A percentile compares a stretch with the other conserved stretches of the same genome.
Evolutionary conservation across 1,140 invertebrate genomes (phyloP).

Genomic region (Cheumatopsyche charites): DNA sequence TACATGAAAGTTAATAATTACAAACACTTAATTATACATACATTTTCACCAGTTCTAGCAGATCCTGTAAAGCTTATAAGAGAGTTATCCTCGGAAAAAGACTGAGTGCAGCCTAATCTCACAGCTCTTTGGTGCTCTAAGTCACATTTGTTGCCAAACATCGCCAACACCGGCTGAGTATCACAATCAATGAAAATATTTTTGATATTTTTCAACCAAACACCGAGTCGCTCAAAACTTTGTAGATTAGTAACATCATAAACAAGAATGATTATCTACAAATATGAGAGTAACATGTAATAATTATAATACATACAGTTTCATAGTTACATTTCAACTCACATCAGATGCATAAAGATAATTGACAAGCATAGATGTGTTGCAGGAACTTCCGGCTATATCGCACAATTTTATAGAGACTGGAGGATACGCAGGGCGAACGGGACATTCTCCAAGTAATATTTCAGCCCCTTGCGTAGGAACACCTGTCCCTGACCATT

Average conservation of each 20-base stretch:
- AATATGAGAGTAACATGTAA: conserved; percentile 45
- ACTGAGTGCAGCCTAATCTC: conserved; percentile 77
- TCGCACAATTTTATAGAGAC: conserved; percentile 79
- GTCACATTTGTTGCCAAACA: conserved; percentile 91
- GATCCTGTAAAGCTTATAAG: conserved; percentile 80
- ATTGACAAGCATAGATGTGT: conserved; percentile 81
- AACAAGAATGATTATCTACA: conserved; percentile 80
- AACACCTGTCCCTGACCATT: conserved; percentile 49
- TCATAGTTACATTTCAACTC: conserved; percentile 48
- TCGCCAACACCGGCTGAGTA: conserved; percentile 69
- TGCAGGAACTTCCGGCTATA: conserved; percentile 76
- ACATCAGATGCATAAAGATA: conserved; percentile 83
- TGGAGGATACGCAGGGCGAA: conserved; percentile 57
- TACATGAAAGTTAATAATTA: not conserved
- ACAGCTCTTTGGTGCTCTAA: conserved; percentile 85
- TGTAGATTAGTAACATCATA: conserved; percentile 85
- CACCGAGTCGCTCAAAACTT: conserved; percentile 78
- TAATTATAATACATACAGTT: not conserved
- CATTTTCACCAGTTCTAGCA: conserved; percentile 88
- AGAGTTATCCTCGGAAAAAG: conserved; percentile 77
- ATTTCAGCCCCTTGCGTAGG: conserved; percentile 80
- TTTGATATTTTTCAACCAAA: conserved; percentile 75
- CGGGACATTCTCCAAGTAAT: conserved; percentile 70
- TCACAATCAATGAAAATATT: conserved; percentile 59
- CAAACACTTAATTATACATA: conserved; percentile 56